These are phyloP conservation scores for Meda fulgida DNA, from an alignment of 2,797 vertebrate genomes.

Conservation along the genomic window DNA sequence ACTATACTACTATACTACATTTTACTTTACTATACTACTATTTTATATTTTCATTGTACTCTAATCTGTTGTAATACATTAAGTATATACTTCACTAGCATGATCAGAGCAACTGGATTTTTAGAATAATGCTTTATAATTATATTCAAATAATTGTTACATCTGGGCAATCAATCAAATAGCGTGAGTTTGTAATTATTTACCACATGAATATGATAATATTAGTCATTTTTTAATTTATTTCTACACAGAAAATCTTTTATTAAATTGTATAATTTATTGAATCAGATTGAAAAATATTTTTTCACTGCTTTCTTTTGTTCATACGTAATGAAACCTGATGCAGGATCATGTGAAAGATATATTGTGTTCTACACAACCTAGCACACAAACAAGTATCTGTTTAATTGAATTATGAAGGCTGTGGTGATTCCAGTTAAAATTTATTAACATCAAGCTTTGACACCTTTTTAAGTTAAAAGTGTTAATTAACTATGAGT, in stretches of 20 bases:
- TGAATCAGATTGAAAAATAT: not conserved
- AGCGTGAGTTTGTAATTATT: conserved; percentile 11
- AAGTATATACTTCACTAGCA: not conserved
- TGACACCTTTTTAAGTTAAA: conserved; percentile 17
- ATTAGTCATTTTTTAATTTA: not conserved
- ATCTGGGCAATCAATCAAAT: conserved; percentile 21
- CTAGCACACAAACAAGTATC: not conserved
- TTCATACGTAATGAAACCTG: not conserved
- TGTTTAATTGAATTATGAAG: not conserved
- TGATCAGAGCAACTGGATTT: not conserved
- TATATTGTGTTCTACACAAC: not conserved
- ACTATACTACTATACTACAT: too few relatives aligned
- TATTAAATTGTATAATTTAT: conserved; percentile 4
- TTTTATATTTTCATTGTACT: too few relatives aligned
- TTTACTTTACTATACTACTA: too few relatives aligned
- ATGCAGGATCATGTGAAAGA: not conserved
- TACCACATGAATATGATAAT: conserved; percentile 9
- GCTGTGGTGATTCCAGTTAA: conserved; percentile 2
- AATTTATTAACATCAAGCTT: conserved; percentile 17
- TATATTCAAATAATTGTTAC: conserved; percentile 16
- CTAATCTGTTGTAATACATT: not conserved
- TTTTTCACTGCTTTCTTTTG: not conserved
- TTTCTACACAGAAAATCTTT: not conserved
- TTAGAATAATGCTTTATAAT: conserved; percentile 23
- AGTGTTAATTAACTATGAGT: conserved; percentile 36